Evolutionary conservation across 2,888 invertebrate species (phyloP).

Genomic region (Platerodrilus igneus): DNA sequence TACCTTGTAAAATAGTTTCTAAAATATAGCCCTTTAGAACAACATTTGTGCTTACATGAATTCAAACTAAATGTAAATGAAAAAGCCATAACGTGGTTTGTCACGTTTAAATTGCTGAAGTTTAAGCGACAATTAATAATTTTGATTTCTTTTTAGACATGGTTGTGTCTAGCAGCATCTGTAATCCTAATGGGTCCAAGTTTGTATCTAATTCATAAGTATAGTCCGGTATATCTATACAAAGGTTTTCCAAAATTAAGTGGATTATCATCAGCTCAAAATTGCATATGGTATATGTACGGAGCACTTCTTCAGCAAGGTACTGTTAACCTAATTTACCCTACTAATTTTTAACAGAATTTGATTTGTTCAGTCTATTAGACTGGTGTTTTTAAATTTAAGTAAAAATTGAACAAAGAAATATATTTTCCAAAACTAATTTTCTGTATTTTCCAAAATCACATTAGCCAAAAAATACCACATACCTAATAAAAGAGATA

Average conservation of each 20-base stretch:
- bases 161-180: constrained; percentile 72
- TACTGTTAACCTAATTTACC: too few species aligned
- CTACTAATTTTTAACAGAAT: too few species aligned
- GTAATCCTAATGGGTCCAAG: constrained; percentile 74
- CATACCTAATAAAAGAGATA: too few species aligned
- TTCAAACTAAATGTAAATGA: not conserved
- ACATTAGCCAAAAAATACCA: too few species aligned
- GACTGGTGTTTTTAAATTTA: not conserved
- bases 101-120: too few species aligned
- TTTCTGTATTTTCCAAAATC: not conserved
- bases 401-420: not conserved
- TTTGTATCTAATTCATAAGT: constrained; percentile 66
- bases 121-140: not conserved
- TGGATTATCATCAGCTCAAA: constrained; percentile 60
- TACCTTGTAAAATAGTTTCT: too few species aligned
- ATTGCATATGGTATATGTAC: constrained; percentile 84
- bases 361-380: too few species aligned
- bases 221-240: constrained; percentile 68
- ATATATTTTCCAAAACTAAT: constrained; percentile 2
- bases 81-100: too few species aligned
- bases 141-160: constrained; percentile 58
- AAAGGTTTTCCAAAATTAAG: constrained; percentile 54
- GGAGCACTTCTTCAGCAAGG: constrained; percentile 90
- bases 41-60: not conserved
- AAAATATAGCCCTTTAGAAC: too few species aligned